Conservation (phyloP, 2,888 invertebrate species). For the Spisula subtruncata region DNA sequence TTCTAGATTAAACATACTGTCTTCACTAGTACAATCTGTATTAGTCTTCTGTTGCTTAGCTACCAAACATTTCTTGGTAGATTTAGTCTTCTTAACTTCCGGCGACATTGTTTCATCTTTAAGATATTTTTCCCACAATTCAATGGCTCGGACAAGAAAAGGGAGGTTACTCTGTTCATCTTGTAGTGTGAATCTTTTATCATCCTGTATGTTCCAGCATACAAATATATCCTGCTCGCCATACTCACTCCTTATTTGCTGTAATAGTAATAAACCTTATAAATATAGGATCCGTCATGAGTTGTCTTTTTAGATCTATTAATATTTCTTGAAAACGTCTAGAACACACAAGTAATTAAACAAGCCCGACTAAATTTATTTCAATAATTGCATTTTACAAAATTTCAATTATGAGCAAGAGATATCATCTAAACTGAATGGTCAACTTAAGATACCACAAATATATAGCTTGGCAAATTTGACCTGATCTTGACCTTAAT, state of each 20-base stretch:
- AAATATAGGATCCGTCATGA: too few relatives aligned
- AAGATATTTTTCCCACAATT: slow-evolving; percentile 71
- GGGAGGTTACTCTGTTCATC: slow-evolving; percentile 60
- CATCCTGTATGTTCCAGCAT: neutral
- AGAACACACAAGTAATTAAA: too few relatives aligned
- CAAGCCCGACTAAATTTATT: too few relatives aligned
- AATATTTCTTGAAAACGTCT: too few relatives aligned
- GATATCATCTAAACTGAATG: neutral
- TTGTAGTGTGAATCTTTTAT: slow-evolving; percentile 50
- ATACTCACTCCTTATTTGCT: slow-evolving; percentile 34
- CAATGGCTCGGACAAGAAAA: slow-evolving; percentile 68
- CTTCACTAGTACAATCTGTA: neutral
- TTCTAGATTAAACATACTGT: slow-evolving; percentile 42
- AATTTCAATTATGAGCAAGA: neutral
- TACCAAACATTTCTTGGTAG: neutral
- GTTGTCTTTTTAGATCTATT: too few relatives aligned
- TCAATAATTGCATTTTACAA: neutral
- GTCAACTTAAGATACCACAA: neutral
- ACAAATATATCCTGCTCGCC: slow-evolving; percentile 19
- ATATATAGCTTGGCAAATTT: too few relatives aligned
- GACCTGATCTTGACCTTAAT: too few relatives aligned
- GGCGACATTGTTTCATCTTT: slow-evolving; percentile 5
- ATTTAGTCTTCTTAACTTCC: neutral
- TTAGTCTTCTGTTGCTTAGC: neutral
- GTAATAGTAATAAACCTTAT: neutral